A percentile compares a stretch with the other conserved stretches of the same genome.
These are phyloP conservation scores for Rhynchotus rufescens DNA, from an alignment of 2,797 vertebrate species.

Conservation along the genomic window DNA sequence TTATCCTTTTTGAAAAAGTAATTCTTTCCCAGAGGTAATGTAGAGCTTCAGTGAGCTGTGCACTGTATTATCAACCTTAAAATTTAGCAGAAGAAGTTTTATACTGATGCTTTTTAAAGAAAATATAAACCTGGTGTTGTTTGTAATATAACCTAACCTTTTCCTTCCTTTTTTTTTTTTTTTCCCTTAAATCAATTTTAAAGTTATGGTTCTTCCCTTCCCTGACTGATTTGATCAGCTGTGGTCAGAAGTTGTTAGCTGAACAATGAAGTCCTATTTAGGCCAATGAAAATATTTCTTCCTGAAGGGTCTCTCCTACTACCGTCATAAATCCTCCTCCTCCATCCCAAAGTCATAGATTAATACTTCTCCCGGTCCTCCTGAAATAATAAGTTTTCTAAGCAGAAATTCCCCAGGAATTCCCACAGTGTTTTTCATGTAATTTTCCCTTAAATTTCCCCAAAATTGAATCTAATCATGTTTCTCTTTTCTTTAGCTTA, in stretches of 20 bases:
- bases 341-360: rapidly evolving
- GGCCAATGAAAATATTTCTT: background rate
- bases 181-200: background rate
- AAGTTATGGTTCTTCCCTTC: background rate
- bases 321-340: too few relatives aligned
- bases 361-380: background rate
- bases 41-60: background rate
- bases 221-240: background rate
- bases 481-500: slow-evolving; percentile 65
- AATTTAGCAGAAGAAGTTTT: background rate
- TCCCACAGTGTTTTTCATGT: slow-evolving; percentile 18
- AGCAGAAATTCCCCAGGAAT: background rate
- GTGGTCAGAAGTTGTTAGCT: background rate
- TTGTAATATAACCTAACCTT: rapidly evolving
- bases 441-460: slow-evolving; percentile 4
- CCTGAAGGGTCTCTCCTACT: background rate
- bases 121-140: background rate
- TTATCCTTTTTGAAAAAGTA: slow-evolving; percentile 27
- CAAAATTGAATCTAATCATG: slow-evolving; percentile 64
- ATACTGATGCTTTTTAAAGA: background rate
- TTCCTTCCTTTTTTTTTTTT: background rate
- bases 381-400: background rate
- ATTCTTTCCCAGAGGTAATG: slow-evolving; percentile 12
- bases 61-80: background rate
- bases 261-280: background rate